Percentiles rank a stretch among this genome's conserved stretches.
Evolutionary conservation across 2,113 vertebrate genomes (phyloP).

Genomic region (Chlorodrepanis virens): DNA sequence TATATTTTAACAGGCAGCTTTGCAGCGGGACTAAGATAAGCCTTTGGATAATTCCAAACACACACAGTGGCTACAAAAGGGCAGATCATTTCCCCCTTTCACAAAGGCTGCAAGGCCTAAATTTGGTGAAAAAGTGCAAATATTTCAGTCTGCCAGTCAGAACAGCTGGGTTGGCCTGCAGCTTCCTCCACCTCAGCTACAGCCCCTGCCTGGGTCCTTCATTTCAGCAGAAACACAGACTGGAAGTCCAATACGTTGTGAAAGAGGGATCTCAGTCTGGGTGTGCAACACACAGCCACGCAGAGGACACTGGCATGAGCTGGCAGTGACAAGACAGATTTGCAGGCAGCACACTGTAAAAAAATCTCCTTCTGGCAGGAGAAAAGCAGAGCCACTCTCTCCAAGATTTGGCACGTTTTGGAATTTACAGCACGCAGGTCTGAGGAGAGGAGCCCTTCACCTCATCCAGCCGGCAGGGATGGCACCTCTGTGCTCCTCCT

Average conservation of each 20-base stretch:
- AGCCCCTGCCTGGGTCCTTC: neutral
- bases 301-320: neutral
- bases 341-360: neutral
- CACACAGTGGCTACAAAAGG: neutral
- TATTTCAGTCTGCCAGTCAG: neutral
- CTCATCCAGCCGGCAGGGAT: neutral
- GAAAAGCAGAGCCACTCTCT: neutral
- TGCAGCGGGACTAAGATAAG: neutral
- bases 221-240: neutral
- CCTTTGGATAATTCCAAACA: neutral
- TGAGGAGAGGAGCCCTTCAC: neutral
- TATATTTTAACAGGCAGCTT: neutral
- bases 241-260: neutral
- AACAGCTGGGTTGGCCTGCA: neutral
- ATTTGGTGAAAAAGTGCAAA: neutral
- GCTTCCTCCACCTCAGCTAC: neutral
- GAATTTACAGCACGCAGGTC: neutral
- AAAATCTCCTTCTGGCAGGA: neutral
- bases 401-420: neutral
- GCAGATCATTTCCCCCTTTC: neutral
- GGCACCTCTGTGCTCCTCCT: neutral
- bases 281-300: neutral
- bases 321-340: neutral
- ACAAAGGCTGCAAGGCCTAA: neutral
- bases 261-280: neutral